phyloP scores from a whole-genome alignment of 2,797 vertebrate species.

The Carcharodon carcharias region DNA sequence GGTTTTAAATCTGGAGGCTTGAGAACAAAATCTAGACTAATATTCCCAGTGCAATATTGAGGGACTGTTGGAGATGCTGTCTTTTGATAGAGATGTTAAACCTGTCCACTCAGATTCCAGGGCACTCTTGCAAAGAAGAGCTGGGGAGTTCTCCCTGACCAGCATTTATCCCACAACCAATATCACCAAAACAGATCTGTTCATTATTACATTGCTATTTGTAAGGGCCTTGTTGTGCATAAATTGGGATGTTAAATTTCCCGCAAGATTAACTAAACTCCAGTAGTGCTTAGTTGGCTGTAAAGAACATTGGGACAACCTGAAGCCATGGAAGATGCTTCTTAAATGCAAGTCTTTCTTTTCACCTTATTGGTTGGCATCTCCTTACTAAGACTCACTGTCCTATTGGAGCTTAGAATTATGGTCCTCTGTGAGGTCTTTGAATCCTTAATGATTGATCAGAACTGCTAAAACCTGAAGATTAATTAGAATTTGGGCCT shows the following conservation, averaged over 20 bases:
- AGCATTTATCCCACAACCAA: neutral
- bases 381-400: too few species aligned
- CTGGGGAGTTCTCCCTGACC: neutral
- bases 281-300: too few species aligned
- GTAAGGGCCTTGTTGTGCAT: neutral
- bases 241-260: neutral
- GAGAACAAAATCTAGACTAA: neutral
- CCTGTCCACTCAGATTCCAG: neutral
- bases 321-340: too few species aligned
- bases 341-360: too few species aligned
- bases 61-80: neutral
- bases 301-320: too few species aligned
- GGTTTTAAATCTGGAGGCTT: neutral
- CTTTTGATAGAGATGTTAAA: neutral
- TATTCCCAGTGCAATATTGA: neutral
- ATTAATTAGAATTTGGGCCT: too few species aligned
- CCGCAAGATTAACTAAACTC: neutral
- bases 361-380: too few species aligned
- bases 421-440: too few species aligned
- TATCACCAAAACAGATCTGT: neutral
- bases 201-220: neutral
- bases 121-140: neutral
- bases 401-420: too few species aligned
- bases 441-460: too few species aligned
- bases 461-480: too few species aligned